Base-by-base conservation (phyloP, 2,113 vertebrate genomes). In the Zosterops pallidus region DNA sequence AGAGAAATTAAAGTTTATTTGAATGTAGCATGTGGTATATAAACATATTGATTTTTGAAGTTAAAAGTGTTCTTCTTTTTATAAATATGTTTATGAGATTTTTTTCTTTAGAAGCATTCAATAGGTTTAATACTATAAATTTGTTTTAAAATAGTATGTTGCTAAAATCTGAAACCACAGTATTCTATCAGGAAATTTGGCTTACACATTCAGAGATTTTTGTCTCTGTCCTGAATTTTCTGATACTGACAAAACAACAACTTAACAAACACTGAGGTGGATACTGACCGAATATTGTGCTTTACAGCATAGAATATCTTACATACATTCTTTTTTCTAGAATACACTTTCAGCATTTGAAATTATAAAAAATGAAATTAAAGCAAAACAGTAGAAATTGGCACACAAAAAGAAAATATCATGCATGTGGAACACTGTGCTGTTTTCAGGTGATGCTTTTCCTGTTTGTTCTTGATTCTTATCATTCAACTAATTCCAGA, bases 1-100 rank as follows among this genome's bases (percentile, higher is more conserved):
- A 90, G 90, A 94, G 69, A 91, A 95, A 95, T 79, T 88, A 92
- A 49, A 91, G 50, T 98, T 97, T 98, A 98, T 98, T 98, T 95
- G 69, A 93, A 83, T 60, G 60, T 60, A 92, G 63, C 94, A 96
- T 96, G 77, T 94, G 75, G 85, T 89, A 80, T 96, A 97, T 87
- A 97, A 97, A 95, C 94, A 92, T 83, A 83, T 85, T 81, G 49
- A 46, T 41, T 57, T 94, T 83, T 77, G 37, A 85, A 94, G 70
- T 94, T 94, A 71, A 81, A 96, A 96, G 72, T 35, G 18, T 28
- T 57, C 63, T 35, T 35, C 35, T 56, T 74, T 86, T 92, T 95
- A 94, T 94, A 96, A 96, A 93, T 79, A 95, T 29, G 41, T 44
- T 81, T 47, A 62, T 67, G 42, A 76, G 82, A 82, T 37, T 72